Evolutionary conservation across 1,140 invertebrate genomes (phyloP), one percentile per base, ranked within the genome.

Genomic region (Drosophila tristis): DNA sequence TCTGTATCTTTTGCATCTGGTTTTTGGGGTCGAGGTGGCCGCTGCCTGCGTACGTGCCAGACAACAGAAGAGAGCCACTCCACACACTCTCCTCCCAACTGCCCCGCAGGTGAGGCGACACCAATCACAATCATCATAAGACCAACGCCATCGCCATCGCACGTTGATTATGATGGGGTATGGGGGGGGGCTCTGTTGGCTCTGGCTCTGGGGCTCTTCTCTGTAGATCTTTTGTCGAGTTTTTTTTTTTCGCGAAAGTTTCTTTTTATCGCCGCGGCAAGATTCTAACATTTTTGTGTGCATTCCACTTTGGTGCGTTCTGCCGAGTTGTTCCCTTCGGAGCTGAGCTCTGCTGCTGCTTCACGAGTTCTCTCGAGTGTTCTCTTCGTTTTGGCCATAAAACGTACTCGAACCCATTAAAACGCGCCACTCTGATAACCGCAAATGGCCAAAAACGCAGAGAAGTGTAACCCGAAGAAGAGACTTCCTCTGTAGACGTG

Each of bases 281-380:
- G 82, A 87, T 87, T 87, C 82, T 87, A 87, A 87, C 84, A 87
- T 87, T 87, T 87, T 87, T 87, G 82, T 89, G 82, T 87, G 82
- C 82, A 87, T 87, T 87, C 82, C 82, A 87, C 82, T 89, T 87
- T 87, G 82, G 82, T 87, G 82, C 82, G 82, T 81, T 74, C 48
- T 4, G 11, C 11, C 11, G 35, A 39, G 35, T 39, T 53, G 59
- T 57, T 64, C 51, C 42, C 20, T 51, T 54, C 50, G 50, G 50
- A 63, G 13, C 31, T 39, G 49, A 63, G 13, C 31, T 53, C 8
- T 20, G 26, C 26, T 1, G 26, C 26, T 55, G 31, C 23, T 25
- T 43, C 39, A 15, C 31, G 31, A 9, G 8, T 2, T 29, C 29
- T 20, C 60, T 74, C 62, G 57, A 80, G 82, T 67, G 74, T 80